Conservation (phyloP, 2,888 invertebrate species). For the Protonemura montana region DNA sequence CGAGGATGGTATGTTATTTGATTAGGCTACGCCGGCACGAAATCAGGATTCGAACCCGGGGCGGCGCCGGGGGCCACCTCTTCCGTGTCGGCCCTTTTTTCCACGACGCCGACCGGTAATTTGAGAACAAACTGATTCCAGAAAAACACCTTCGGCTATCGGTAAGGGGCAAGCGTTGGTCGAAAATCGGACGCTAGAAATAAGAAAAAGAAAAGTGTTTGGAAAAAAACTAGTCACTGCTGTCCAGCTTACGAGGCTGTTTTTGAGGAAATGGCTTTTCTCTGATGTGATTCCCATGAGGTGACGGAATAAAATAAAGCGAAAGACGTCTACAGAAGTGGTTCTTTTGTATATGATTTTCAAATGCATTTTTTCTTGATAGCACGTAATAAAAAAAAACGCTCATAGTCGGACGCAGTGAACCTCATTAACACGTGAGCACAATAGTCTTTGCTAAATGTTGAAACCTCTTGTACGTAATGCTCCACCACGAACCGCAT, state of each 20-base stretch:
- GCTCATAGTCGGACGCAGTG: not conserved
- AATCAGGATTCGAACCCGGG: constrained; percentile 12
- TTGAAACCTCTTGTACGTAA: not conserved
- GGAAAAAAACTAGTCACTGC: not conserved
- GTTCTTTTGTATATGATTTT: not conserved
- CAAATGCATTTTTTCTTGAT: not conserved
- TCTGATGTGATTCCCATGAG: not conserved
- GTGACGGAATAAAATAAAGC: not conserved
- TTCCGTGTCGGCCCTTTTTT: not conserved
- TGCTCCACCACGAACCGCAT: not conserved
- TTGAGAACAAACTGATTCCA: not conserved
- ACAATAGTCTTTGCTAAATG: not conserved
- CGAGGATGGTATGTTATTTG: not conserved
- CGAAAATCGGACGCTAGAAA: not conserved
- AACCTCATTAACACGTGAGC: not conserved
- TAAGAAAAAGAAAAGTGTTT: not conserved
- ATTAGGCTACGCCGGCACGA: not conserved
- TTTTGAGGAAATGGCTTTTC: not conserved
- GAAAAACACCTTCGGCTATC: not conserved
- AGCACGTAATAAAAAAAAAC: not conserved
- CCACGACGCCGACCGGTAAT: not conserved
- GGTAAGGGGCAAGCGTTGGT: not conserved
- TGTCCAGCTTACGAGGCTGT: not conserved
- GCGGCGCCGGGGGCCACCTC: not conserved
- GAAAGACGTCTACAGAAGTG: not conserved